Evolutionary conservation across 2,113 vertebrate genomes (phyloP), one percentile per base, ranked within the genome.

Genomic region (Ctenomys sociabilis): DNA sequence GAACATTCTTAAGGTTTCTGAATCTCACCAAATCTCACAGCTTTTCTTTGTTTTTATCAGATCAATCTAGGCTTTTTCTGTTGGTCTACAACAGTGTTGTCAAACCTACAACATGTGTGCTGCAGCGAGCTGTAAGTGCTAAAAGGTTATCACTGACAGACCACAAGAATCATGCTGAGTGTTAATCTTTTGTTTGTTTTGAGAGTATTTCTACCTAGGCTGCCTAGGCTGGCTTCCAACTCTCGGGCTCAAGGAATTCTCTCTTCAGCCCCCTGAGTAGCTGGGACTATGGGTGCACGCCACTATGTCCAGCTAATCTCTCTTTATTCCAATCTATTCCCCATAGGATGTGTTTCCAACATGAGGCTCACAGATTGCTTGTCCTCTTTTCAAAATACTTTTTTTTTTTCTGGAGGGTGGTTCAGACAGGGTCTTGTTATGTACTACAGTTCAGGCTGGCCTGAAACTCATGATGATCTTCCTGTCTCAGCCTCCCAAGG

Each of bases 1-100:
- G 61, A 87, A 57, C 21, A 85, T 91, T 88, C 89, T 93, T 88
- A 91, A 94, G 77, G 17, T 49, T 88, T 94, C 17, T 68, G 82
- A 96, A 52, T 83, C 22, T 78, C 82, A 72, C 22, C 28, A 90
- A 93, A 80, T 59, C n/a, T n/a, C n/a, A 73, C 16, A 63, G 85
- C 49, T 81, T 94, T 94, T 77, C 45, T 88, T 82, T 84, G 26
- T 85, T 95, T 78, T 92, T 21, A 66, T 19, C 11, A 75, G 43
- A 84, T 90, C 40, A 92, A 93, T 52, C 17, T 8, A 88, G 64
- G 59, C 57, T 63, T 96, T 63, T 72, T 91, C 61, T 85, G 61
- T 85, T 93, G 24, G 14, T 75, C n/a, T 89, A 52, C 49, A 77
- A 37, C 21, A 73, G 37, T 6, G 22, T 37, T 73, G 72, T 22